Evolutionary conservation across 2,888 invertebrate genomes (phyloP), one percentile per base, ranked within the genome.

Genomic region (Yponomeuta sedellus): DNA sequence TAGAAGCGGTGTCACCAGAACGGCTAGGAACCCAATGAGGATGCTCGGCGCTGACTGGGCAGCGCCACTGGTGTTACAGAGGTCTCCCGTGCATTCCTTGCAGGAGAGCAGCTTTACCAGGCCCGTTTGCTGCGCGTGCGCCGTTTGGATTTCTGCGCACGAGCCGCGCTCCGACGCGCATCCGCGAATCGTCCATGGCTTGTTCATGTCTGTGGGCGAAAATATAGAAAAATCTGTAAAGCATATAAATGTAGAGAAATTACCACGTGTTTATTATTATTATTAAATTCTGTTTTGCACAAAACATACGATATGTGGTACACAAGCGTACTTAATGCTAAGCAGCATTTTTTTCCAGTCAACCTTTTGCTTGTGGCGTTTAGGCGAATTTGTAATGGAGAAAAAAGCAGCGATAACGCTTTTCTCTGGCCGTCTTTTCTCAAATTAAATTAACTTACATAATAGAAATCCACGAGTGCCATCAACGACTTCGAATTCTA

Each of bases 81-180:
- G 76, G 64, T 86, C 79, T 64, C 85, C 87, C 0, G 79, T 77
- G 66, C 89, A 89, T 67, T 88, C 86, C 0, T 67, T 22, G 66
- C 88, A 89, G 61, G 70, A 73, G 0, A 76, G n/a, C 28, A 88
- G 66, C 8, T 72, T 70, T 3, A 85, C 77, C n/a, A 77, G 70
- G 19, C 77, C 72, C 0, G 70, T 68, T 25, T 78, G 76, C 0
- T 69, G 65, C 0, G 71, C 68, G 61, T 82, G 82, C 0, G 80
- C 75, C 61, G 71, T 74, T 59, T 68, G 73, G 58, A 89, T 79
- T 8, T 89, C 87, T 0, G 70, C 72, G 68, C 89, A 89, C 0
- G 80, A 74, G 0, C 87, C 86, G 64, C 81, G 75, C 44, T 85
- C 88, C 0, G 85, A 76, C 5, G 80, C 80, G 64, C 89, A 89